Evolutionary conservation across 1,140 invertebrate genomes (phyloP).

Genomic region (Drosophila azteca): DNA sequence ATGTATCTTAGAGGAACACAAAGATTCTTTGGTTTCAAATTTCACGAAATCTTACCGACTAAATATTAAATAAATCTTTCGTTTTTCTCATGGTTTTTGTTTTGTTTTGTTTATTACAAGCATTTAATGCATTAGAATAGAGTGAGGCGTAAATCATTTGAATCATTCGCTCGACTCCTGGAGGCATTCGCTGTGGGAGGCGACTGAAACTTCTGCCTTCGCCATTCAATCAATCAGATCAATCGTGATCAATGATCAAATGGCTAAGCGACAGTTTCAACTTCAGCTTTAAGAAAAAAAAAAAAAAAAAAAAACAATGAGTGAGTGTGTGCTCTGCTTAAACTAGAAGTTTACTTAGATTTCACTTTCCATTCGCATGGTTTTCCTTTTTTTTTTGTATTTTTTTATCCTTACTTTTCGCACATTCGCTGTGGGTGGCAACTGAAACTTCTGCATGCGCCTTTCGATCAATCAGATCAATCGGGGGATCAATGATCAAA

Average conservation of each 20-base stretch:
- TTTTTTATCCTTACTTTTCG: neutral
- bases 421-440: slow-evolving; percentile 7
- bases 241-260: no score
- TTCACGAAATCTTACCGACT: slow-evolving; percentile 52
- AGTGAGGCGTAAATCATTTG: slow-evolving; percentile 63
- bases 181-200: slow-evolving; percentile 31
- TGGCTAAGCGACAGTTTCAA: neutral
- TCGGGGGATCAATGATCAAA: no score
- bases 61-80: slow-evolving; percentile 42
- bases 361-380: slow-evolving; percentile 11
- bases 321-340: slow-evolving; percentile 48
- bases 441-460: no score
- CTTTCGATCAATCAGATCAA: slow-evolving; percentile 3
- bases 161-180: slow-evolving; percentile 40
- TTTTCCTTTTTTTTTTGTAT: slow-evolving; percentile 10
- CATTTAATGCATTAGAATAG: slow-evolving; percentile 67
- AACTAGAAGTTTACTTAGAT: slow-evolving; percentile 45
- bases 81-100: slow-evolving; percentile 5
- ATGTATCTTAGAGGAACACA: slow-evolving; percentile 56
- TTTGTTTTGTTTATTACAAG: slow-evolving; percentile 54
- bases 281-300: slow-evolving; percentile 4
- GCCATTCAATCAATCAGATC: slow-evolving; percentile 25
- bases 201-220: slow-evolving; percentile 29
- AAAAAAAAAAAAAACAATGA: slow-evolving; percentile 22
- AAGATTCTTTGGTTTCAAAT: slow-evolving; percentile 69